Conservation (phyloP, 2,797 vertebrate species). For the Acanthopagrus latus region DNA sequence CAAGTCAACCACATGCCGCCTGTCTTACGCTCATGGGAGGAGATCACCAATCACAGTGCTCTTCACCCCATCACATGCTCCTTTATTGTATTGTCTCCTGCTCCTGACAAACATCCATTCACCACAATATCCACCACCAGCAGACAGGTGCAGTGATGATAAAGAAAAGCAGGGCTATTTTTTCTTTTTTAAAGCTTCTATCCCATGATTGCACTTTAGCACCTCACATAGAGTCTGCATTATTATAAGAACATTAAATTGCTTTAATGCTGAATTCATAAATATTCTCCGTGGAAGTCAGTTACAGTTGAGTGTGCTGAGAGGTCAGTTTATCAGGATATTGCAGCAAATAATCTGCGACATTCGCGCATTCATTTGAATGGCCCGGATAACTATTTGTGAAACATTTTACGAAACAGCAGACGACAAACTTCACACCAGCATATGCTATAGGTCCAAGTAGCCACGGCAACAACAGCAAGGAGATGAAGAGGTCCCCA, state of each 20-base stretch:
- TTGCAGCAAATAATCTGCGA: too few relatives aligned
- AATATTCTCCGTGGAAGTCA: neutral
- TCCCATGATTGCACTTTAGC: constrained; percentile 24
- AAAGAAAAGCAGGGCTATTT: constrained; percentile 17
- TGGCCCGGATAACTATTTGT: too few relatives aligned
- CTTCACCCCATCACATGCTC: constrained; percentile 16
- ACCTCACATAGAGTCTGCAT: constrained; percentile 17
- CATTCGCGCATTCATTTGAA: too few relatives aligned
- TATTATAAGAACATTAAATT: constrained; percentile 24
- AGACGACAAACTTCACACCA: too few relatives aligned
- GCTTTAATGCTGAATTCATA: constrained; percentile 29
- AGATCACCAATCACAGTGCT: constrained; percentile 39
- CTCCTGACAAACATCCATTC: constrained; percentile 36
- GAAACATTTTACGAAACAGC: too few relatives aligned
- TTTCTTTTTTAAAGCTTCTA: constrained; percentile 38
- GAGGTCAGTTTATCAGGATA: too few relatives aligned
- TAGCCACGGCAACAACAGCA: too few relatives aligned
- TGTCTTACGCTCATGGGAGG: constrained; percentile 1
- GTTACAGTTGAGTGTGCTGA: too few relatives aligned
- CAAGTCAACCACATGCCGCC: neutral
- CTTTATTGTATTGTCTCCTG: constrained; percentile 20
- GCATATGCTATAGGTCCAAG: too few relatives aligned
- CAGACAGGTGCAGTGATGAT: constrained; percentile 11
- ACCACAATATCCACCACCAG: constrained; percentile 2
- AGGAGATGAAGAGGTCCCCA: too few relatives aligned